phyloP scores from a whole-genome alignment of 2,113 vertebrate genomes.

The Astur gentilis region DNA sequence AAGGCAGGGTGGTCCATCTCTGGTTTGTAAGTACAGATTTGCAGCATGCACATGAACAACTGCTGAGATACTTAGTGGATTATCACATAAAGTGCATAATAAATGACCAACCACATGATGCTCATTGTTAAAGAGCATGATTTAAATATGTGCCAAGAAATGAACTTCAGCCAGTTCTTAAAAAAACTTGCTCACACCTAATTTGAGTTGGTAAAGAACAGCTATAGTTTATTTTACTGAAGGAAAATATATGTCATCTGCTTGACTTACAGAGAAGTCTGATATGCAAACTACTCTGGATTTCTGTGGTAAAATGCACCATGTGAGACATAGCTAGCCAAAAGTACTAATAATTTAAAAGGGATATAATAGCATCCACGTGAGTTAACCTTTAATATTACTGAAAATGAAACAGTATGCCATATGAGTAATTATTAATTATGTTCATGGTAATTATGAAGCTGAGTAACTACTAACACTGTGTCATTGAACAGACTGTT shows the following conservation, averaged over 20 bases:
- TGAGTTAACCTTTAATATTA: constrained; percentile 17
- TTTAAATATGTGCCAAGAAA: not conserved
- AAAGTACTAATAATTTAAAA: not conserved
- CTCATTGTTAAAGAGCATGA: not conserved
- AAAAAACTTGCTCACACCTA: not conserved
- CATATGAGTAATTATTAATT: constrained; percentile 42
- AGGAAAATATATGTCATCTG: not conserved
- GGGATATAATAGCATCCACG: not conserved
- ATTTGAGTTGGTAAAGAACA: not conserved
- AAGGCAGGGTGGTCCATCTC: not conserved
- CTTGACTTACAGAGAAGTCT: not conserved
- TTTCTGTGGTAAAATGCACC: not conserved
- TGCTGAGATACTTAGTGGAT: not conserved
- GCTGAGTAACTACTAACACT: not conserved
- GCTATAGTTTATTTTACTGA: not conserved
- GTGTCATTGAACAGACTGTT: not conserved
- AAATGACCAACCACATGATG: not conserved
- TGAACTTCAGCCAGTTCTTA: not conserved
- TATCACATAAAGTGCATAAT: not conserved
- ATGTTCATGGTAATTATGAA: constrained; percentile 23
- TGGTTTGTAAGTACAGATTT: not conserved
- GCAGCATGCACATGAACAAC: not conserved
- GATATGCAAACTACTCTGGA: not conserved
- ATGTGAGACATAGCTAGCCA: not conserved
- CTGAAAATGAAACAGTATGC: constrained; percentile 33